Evolutionary conservation across 2,888 invertebrate genomes (phyloP).

Genomic region (Seira musarum): DNA sequence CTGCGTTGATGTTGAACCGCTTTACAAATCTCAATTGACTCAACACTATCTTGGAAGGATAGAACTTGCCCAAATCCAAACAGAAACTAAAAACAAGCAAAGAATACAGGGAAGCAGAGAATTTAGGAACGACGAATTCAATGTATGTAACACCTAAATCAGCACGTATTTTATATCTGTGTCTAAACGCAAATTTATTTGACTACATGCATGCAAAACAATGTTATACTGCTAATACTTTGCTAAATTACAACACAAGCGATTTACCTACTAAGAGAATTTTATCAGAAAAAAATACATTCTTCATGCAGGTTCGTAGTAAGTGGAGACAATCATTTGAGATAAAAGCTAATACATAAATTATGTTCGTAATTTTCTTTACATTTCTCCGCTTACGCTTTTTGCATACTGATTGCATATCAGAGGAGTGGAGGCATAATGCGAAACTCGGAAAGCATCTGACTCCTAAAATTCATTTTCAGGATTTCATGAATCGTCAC

Average conservation of each 20-base stretch:
- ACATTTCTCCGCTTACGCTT: slow-evolving; percentile 16
- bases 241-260: neutral
- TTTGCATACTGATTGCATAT: slow-evolving; percentile 33
- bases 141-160: neutral
- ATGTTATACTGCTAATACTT: neutral
- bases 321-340: slow-evolving; percentile 36
- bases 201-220: neutral
- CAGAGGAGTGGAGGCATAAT: neutral
- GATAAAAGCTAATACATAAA: slow-evolving; percentile 52
- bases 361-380: slow-evolving; percentile 25
- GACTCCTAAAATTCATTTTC: neutral
- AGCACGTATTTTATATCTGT: neutral
- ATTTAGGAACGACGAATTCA: neutral
- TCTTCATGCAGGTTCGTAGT: no score
- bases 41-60: neutral
- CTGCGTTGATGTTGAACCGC: neutral
- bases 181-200: neutral
- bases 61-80: no score
- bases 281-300: neutral
- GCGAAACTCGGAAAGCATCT: neutral
- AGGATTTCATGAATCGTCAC: slow-evolving; percentile 1
- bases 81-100: neutral
- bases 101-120: neutral
- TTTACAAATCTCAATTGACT: neutral
- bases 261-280: neutral